Evolutionary conservation across 2,888 invertebrate species (phyloP).

Genomic region (Drosophila melanosoma): DNA sequence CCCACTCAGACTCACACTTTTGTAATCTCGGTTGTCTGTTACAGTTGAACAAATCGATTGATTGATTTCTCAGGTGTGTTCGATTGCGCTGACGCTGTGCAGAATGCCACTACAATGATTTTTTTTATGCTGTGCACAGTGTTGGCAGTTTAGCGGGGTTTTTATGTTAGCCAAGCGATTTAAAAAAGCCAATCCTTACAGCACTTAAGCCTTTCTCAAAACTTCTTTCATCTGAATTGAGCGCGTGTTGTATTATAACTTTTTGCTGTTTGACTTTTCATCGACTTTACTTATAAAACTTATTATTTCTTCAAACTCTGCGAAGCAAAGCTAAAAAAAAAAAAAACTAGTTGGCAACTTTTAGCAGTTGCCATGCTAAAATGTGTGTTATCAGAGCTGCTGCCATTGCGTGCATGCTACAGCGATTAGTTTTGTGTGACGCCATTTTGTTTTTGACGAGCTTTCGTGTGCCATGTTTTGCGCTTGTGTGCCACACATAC

Average conservation of each 20-base stretch:
- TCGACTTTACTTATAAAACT: neutral
- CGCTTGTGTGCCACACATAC: conserved; percentile 29
- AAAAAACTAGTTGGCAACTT: neutral
- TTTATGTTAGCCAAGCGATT: conserved; percentile 8
- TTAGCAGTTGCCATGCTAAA: conserved; percentile 4
- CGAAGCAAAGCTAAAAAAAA: neutral
- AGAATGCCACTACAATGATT: conserved; percentile 46
- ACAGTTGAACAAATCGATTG: conserved; percentile 81
- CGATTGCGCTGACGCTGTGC: conserved; percentile 55
- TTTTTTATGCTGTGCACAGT: conserved; percentile 48
- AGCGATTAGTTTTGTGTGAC: conserved; percentile 57
- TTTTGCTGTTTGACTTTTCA: neutral
- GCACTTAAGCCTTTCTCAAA: neutral
- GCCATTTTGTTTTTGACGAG: conserved; percentile 68
- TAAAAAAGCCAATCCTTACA: neutral
- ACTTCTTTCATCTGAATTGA: neutral
- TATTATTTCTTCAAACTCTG: neutral
- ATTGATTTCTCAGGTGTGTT: conserved; percentile 82
- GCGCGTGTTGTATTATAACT: neutral
- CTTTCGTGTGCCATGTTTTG: conserved; percentile 46
- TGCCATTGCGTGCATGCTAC: conserved; percentile 21
- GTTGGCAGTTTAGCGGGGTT: conserved; percentile 9
- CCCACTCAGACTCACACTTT: neutral
- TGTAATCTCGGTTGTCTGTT: conserved; percentile 49
- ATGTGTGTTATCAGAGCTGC: conserved; percentile 13